Evolutionary conservation across 2,113 vertebrate genomes (phyloP).

Genomic region (Oenanthe oenanthe): DNA sequence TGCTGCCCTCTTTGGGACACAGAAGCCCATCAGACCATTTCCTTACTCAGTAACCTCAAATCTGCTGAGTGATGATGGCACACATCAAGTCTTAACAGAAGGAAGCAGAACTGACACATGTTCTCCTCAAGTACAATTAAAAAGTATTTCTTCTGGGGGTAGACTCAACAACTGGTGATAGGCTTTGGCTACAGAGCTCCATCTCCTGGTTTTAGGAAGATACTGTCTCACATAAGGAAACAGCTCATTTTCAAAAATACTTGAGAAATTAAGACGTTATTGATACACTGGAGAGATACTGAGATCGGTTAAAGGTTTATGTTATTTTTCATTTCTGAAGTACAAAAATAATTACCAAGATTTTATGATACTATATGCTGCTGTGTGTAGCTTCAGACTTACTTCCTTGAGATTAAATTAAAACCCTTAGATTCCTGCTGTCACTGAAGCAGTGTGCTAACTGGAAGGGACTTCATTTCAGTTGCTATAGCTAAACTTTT

Average conservation of each 20-base stretch:
- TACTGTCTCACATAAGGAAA: not conserved
- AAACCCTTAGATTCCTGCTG: not conserved
- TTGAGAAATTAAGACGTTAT: not conserved
- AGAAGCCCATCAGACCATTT: not conserved
- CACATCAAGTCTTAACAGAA: not conserved
- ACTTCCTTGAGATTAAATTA: not conserved
- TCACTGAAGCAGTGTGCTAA: not conserved
- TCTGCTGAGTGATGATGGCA: not conserved
- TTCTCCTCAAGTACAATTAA: not conserved
- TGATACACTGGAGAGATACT: not conserved
- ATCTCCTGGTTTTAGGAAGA: slow-evolving; percentile 38
- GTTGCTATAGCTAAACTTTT: not conserved
- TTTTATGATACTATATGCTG: not conserved
- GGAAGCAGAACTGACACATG: not conserved
- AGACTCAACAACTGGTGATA: not conserved
- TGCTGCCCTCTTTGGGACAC: not conserved
- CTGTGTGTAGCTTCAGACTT: not conserved
- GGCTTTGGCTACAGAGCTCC: slow-evolving; percentile 38
- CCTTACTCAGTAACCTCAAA: not conserved
- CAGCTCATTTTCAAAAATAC: not conserved
- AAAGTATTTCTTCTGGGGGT: not conserved
- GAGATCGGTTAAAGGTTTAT: not conserved
- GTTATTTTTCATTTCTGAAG: not conserved
- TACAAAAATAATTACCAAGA: not conserved
- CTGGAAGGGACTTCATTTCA: not conserved